Evolutionary conservation across 1,140 invertebrate species (phyloP), one percentile per base, ranked within the genome.

Genomic region (Halyomorpha halys): DNA sequence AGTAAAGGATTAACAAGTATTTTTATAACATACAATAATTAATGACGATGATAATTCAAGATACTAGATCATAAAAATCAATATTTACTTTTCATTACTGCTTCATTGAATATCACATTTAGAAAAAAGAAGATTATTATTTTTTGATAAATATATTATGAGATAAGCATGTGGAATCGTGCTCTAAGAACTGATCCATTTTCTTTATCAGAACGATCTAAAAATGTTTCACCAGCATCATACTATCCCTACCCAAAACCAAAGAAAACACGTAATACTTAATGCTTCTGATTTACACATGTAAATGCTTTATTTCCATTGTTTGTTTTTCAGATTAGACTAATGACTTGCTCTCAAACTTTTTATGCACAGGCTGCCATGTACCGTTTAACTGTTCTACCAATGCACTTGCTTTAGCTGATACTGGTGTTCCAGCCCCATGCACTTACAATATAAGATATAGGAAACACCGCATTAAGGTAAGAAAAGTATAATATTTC

Each of bases 391-490:
- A 56, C 53, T 25, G 53, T 25, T 56, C 53, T 56, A 15, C 53
- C 53, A 19, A 19, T 56, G 53, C 53, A 56, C 53, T 23, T 23
- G 53, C 53, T 51, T 63, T 63, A 30, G 47, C 27, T 34, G 62
- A 27, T 30, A 63, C 13, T 21, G 45, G 54, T 44, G 27, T 27
- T 25, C 62, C 62, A 54, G 62, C 45, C 8, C 62, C 62, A 34
- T 49, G 62, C 25, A 54, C 47, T 25, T 63, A 63, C 62, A 54
- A 51, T 34, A 54, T 63, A 27, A 30, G 23, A 30, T 63, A n/a
- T 47, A 44, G 63, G 25, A 65, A 65, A 65, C 34, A 60, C 27
- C 54, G 63, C 44, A 65, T 65, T 23, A 54, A 45, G 56, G 63
- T 65, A 47, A 65, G 18, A 18, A 30, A 16, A 5, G 18, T 47